Evolutionary conservation across 2,888 invertebrate species (phyloP).

Genomic region (Sepioteuthis lessoniana): DNA sequence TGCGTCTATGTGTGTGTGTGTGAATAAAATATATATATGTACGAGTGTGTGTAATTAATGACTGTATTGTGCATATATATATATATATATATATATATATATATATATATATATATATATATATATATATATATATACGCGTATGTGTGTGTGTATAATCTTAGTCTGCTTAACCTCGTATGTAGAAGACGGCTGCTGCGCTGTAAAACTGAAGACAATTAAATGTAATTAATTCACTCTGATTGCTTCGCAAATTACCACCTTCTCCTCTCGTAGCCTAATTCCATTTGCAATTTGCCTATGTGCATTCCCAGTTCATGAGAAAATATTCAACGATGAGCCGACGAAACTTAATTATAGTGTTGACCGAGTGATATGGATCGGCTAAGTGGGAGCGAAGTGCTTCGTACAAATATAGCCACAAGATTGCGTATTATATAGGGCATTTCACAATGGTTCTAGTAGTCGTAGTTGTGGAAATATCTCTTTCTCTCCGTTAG

Average conservation of each 20-base stretch:
- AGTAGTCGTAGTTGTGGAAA: too few relatives aligned
- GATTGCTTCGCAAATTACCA: not conserved
- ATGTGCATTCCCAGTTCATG: not conserved
- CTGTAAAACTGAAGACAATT: not conserved
- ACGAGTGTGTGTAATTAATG: not conserved
- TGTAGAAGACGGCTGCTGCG: not conserved
- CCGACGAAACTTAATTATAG: not conserved
- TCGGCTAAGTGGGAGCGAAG: not conserved
- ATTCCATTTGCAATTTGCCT: not conserved
- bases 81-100: not conserved
- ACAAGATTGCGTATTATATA: not conserved
- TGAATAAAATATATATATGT: not conserved
- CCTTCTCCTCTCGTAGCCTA: not conserved
- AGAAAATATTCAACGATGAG: not conserved
- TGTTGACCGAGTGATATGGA: not conserved
- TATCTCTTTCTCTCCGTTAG: too few relatives aligned
- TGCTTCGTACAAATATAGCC: not conserved
- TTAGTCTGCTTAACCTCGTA: not conserved
- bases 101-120: conserved; percentile 16
- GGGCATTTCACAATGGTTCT: not conserved
- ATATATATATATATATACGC: not conserved
- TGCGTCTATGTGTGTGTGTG: not conserved
- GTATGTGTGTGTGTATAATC: not conserved
- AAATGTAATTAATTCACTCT: not conserved
- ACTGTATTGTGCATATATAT: not conserved